Evolutionary conservation across 2,113 vertebrate species (phyloP), one percentile per base, ranked within the genome.

Genomic region (Neodon shergylaensis): DNA sequence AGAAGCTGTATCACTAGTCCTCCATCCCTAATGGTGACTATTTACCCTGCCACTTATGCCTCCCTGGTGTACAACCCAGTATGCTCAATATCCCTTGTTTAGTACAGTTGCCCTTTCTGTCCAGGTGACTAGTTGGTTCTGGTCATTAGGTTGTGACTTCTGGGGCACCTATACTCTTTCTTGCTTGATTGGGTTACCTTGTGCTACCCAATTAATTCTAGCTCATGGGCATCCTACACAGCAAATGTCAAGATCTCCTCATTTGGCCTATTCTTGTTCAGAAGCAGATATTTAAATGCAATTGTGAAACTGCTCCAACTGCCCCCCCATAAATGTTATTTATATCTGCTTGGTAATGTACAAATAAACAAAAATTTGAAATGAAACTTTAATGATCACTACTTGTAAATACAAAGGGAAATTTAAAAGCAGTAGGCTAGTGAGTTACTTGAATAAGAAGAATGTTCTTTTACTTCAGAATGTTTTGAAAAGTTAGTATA

Each of bases 321-420:
- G 39, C 24, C 33, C 42, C 14, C 74, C 42, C 76, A 54, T 54
- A 19, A 39, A 36, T 58, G 91, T 36, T 44, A 79, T 49, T 86
- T 94, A 12, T 49, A 92, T 22, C 63, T 93, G 28, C 28, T 79
- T 52, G 28, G 49, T 54, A 58, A 77, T 54, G 70, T 44, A 12
- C 65, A 91, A 70, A 81, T 39, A 93, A 73, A 79, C 16, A 97
- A 88, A 65, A 93, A 89, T 85, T 14, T 94, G 36, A 95, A 96
- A 72, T 31, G 49, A 92, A 79, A 92, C 33, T 52, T 91, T 94
- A 86, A 86, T 92, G 49, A 92, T 91, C 33, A 77, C 16, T 86
- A 87, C 26, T 73, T 90, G 13, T 79, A 49, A 96, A 49, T 11
- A 94, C 36, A 92, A 92, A 82, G 36, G 36, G 22, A 31, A 31